Conservation (phyloP, 2,888 invertebrate species). For the Melanotus villosus region DNA sequence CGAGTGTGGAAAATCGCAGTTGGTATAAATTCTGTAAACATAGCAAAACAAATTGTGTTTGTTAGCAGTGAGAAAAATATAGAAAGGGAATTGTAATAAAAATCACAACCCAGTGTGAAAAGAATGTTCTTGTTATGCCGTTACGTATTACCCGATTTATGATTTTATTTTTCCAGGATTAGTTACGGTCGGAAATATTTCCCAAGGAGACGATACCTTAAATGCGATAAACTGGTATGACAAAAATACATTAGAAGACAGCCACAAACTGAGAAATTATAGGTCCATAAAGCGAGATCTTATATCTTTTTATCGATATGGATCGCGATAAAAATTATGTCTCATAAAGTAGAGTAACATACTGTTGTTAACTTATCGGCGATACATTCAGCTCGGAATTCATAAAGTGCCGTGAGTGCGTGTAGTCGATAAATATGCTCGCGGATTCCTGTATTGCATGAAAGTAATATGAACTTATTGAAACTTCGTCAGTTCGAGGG, state of each 20-base stretch:
- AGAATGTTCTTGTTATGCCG: slow-evolving; percentile 5
- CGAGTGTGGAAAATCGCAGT: too few relatives aligned
- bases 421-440: slow-evolving; percentile 29
- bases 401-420: slow-evolving; percentile 32
- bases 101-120: background rate
- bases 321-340: slow-evolving; percentile 42
- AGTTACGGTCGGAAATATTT: slow-evolving; percentile 19
- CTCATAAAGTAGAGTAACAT: slow-evolving; percentile 37
- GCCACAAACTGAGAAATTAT: slow-evolving; percentile 40
- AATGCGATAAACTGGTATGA: slow-evolving; percentile 39
- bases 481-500: slow-evolving; percentile 22
- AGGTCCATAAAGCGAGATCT: slow-evolving; percentile 40
- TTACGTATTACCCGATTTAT: slow-evolving; percentile 14
- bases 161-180: slow-evolving; percentile 16
- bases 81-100: too few relatives aligned
- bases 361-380: slow-evolving; percentile 35
- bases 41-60: too few relatives aligned
- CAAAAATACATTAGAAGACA: slow-evolving; percentile 32
- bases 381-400: slow-evolving; percentile 34
- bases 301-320: slow-evolving; percentile 37
- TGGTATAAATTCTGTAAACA: too few relatives aligned
- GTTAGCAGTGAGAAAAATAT: too few relatives aligned
- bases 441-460: slow-evolving; percentile 20
- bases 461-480: slow-evolving; percentile 33
- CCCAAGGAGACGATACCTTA: slow-evolving; percentile 17